Conservation (phyloP, 2,797 vertebrate genomes). For the Gastrophryne carolinensis region DNA sequence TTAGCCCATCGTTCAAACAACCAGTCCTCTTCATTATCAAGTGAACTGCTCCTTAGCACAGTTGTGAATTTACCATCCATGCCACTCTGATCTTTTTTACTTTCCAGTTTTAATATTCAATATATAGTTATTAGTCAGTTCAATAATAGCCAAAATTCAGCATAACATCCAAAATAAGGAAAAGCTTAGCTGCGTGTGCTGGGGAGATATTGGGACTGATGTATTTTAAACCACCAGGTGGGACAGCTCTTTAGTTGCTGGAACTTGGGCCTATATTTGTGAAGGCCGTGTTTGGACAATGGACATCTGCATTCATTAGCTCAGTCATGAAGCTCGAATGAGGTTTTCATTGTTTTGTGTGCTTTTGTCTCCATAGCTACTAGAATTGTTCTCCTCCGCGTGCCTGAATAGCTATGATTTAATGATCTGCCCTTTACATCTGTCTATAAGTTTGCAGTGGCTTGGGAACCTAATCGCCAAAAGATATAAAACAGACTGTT, state of each 20-base stretch:
- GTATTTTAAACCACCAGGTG: not conserved
- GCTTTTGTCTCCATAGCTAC: conserved; percentile 5
- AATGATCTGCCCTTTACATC: conserved; percentile 19
- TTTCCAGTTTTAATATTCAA: too few species aligned
- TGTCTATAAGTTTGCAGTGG: not conserved
- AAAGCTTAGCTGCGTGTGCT: too few species aligned
- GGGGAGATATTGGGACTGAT: not conserved
- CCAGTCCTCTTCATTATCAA: too few species aligned
- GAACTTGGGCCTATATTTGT: not conserved
- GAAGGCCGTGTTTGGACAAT: not conserved
- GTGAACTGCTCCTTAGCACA: too few species aligned
- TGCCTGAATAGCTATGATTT: not conserved
- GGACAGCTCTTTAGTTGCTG: not conserved
- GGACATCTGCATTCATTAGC: not conserved
- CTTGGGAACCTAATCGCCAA: not conserved
- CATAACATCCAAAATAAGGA: too few species aligned
- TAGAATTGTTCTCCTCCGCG: not conserved
- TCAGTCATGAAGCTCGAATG: not conserved
- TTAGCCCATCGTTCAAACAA: too few species aligned
- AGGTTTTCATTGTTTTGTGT: not conserved
- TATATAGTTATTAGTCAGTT: too few species aligned
- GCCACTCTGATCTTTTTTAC: too few species aligned
- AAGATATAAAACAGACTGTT: not conserved
- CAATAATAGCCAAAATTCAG: too few species aligned
- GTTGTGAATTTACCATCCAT: too few species aligned